Conservation (phyloP, 2,888 invertebrate genomes). For the Macropis europaea region DNA sequence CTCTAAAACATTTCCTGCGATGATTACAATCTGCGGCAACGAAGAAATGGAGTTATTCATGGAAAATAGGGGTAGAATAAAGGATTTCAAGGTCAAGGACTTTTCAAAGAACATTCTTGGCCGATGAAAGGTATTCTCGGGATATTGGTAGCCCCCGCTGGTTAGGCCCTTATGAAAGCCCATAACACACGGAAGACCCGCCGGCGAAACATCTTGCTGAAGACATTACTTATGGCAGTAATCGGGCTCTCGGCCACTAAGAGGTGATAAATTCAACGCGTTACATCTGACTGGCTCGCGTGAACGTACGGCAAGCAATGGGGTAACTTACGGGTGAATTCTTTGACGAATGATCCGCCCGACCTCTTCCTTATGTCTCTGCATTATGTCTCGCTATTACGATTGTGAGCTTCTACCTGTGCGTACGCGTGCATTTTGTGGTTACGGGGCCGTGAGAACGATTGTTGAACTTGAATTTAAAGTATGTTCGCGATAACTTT, state of each 20-base stretch:
- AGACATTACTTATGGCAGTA: conserved; percentile 71
- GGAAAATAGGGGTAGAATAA: background rate
- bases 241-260: conserved; percentile 65
- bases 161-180: conserved; percentile 36
- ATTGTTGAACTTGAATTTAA: no score
- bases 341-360: conserved; percentile 59
- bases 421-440: background rate
- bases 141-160: conserved; percentile 42
- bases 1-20: background rate
- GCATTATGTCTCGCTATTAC: conserved; percentile 21
- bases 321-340: conserved; percentile 66
- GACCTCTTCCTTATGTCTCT: conserved; percentile 53
- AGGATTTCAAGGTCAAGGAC: conserved; percentile 37
- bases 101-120: conserved; percentile 8
- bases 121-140: conserved; percentile 48
- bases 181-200: conserved; percentile 56
- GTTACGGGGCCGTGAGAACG: background rate
- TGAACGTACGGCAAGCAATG: conserved; percentile 56
- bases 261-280: conserved; percentile 71
- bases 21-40: background rate
- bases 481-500: no score
- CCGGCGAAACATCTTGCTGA: conserved; percentile 66
- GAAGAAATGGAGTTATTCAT: background rate
- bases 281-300: conserved; percentile 65
- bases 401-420: background rate